Conservation (phyloP, 2,888 invertebrate genomes). For the Andrena haemorrhoa region DNA sequence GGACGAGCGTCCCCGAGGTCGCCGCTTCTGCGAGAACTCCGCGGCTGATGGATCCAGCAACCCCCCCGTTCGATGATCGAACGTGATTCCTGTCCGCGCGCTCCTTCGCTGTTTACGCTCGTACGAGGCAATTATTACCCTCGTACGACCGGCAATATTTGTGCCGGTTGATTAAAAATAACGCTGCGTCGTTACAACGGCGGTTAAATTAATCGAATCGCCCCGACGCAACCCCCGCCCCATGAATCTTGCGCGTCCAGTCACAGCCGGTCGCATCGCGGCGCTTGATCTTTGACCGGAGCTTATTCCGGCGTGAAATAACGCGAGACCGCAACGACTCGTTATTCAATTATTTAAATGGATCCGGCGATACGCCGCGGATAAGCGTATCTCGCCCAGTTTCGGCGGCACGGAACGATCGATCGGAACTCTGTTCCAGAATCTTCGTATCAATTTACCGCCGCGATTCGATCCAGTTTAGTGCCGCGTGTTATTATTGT, state of each 20-base stretch:
- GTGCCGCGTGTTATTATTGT: slow-evolving; percentile 27
- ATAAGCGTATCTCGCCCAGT: neutral
- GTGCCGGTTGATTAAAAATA: slow-evolving; percentile 25
- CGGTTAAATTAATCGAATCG: slow-evolving; percentile 17
- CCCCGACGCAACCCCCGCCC: neutral
- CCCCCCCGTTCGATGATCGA: too few relatives aligned
- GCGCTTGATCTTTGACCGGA: slow-evolving; percentile 31
- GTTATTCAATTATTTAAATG: slow-evolving; percentile 36
- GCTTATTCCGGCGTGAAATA: slow-evolving; percentile 13
- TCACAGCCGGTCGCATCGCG: slow-evolving; percentile 18
- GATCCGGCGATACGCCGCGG: neutral
- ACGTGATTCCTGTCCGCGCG: neutral
- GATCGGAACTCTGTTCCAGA: slow-evolving; percentile 20
- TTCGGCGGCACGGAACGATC: neutral
- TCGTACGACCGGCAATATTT: slow-evolving; percentile 6
- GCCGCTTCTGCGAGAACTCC: too few relatives aligned
- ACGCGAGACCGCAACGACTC: neutral
- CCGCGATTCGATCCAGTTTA: slow-evolving; percentile 19
- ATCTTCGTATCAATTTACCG: slow-evolving; percentile 12
- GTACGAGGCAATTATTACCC: slow-evolving; percentile 20
- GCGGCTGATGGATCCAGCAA: too few relatives aligned
- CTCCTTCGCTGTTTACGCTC: neutral
- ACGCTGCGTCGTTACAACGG: neutral
- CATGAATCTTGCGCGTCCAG: neutral
- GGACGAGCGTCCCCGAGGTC: too few relatives aligned